Evolutionary conservation across 2,797 vertebrate species (phyloP).

Genomic region (Oreochromis mossambicus): DNA sequence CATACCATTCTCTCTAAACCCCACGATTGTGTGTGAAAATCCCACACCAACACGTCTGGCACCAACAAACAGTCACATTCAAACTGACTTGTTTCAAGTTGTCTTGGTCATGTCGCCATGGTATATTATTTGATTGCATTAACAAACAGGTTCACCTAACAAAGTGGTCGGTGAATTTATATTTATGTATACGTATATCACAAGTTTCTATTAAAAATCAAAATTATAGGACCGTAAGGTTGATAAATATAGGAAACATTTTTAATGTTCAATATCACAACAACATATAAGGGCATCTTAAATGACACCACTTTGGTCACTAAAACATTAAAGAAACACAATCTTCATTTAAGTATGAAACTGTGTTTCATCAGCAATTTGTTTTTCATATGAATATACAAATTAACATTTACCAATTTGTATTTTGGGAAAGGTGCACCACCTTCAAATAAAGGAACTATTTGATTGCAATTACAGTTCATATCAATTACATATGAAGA

Average conservation of each 20-base stretch:
- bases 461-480: neutral
- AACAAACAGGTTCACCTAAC: neutral
- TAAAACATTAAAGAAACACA: neutral
- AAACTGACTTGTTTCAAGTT: neutral
- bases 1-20: neutral
- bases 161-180: neutral
- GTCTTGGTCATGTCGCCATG: neutral
- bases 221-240: neutral
- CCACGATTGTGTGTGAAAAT: neutral
- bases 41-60: neutral
- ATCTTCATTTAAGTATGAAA: neutral
- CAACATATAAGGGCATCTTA: neutral
- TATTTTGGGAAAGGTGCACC: neutral
- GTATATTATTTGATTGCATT: neutral
- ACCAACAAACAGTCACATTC: neutral
- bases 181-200: neutral
- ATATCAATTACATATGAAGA: neutral
- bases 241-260: neutral
- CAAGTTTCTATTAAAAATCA: neutral
- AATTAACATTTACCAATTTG: neutral
- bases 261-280: neutral
- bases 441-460: neutral
- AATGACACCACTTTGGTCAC: too few species aligned
- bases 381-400: neutral
- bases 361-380: neutral